phyloP scores from a whole-genome alignment of 2,113 vertebrate genomes.

The Columba livia region DNA sequence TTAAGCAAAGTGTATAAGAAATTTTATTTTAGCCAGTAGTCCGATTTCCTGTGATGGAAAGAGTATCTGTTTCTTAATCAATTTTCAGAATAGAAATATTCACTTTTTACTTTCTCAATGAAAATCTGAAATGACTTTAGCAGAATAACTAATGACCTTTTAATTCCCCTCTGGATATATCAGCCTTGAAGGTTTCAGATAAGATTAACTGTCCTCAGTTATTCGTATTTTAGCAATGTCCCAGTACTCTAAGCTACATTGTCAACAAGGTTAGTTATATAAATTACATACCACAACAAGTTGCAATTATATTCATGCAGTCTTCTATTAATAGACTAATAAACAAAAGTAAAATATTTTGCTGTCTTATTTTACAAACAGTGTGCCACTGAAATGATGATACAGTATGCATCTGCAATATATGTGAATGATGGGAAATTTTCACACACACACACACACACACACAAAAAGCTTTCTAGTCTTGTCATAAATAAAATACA shows the following conservation, averaged over 20 bases:
- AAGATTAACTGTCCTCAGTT: neutral
- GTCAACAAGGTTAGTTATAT: neutral
- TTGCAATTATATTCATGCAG: neutral
- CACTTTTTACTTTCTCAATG: neutral
- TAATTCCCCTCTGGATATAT: neutral
- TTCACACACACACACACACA: too few relatives aligned
- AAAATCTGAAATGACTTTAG: neutral
- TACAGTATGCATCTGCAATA: neutral
- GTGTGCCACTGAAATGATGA: neutral
- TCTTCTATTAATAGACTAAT: neutral
- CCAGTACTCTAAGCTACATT: neutral
- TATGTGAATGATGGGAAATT: neutral
- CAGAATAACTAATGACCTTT: neutral
- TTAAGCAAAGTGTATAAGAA: neutral
- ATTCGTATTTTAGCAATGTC: neutral
- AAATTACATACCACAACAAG: neutral
- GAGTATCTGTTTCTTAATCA: neutral
- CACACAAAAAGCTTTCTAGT: neutral
- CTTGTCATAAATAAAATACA: neutral
- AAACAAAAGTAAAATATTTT: neutral
- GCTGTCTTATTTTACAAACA: neutral
- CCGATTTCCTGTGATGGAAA: neutral
- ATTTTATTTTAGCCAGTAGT: neutral
- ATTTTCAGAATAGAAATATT: neutral
- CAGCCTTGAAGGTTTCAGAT: neutral